phyloP scores from a whole-genome alignment of 2,113 vertebrate genomes.

The Dendropsophus ebraccatus region DNA sequence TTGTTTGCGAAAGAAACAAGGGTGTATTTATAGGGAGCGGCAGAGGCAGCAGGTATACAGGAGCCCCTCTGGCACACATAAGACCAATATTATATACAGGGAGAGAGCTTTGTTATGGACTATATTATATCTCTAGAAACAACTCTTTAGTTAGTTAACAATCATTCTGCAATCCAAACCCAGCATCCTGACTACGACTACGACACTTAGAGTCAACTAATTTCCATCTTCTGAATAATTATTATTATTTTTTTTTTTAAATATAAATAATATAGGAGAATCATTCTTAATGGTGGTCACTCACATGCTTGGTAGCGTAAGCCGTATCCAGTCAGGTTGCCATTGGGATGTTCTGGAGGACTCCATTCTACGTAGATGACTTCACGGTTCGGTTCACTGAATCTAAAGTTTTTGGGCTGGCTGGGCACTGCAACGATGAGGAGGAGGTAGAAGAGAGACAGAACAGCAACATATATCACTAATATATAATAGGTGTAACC shows the following conservation, averaged over 20 bases:
- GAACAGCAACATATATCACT: not conserved
- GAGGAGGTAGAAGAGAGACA: constrained; percentile 38
- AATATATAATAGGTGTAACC: not conserved
- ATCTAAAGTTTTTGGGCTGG: constrained; percentile 83
- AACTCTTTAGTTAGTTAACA: not conserved
- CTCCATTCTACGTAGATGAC: constrained; percentile 88
- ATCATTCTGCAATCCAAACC: too few species aligned
- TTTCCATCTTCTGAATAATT: too few species aligned
- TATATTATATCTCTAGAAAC: not conserved
- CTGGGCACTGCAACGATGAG: constrained; percentile 82
- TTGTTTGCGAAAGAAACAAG: too few species aligned
- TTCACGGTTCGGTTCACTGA: constrained; percentile 82
- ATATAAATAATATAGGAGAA: not conserved
- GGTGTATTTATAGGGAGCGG: too few species aligned
- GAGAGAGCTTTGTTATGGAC: not conserved
- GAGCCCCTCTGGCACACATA: not conserved
- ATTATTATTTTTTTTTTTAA: too few species aligned
- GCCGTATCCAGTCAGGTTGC: constrained; percentile 87
- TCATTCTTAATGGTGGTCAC: constrained; percentile 20
- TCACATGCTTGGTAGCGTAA: constrained; percentile 87
- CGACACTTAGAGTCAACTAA: too few species aligned
- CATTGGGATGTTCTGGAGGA: constrained; percentile 91
- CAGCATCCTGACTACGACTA: too few species aligned
- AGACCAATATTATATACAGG: too few species aligned
- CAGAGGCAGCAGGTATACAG: not conserved